phyloP scores from a whole-genome alignment of 2,888 invertebrate species.

The Tuberolachnus salignus region DNA sequence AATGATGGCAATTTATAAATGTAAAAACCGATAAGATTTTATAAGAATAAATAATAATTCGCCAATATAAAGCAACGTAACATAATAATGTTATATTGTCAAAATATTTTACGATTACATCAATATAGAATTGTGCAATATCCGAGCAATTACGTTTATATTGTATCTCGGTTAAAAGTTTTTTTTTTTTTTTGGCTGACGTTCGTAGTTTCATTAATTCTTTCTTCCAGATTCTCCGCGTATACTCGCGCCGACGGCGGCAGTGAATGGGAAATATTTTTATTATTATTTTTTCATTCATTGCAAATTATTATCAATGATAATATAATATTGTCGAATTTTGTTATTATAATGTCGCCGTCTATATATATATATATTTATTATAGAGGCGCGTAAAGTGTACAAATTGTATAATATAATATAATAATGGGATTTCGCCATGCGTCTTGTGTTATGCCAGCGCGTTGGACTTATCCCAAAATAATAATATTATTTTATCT shows the following conservation, averaged over 20 bases:
- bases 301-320: conserved; percentile 21
- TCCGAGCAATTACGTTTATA: too few species aligned
- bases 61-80: too few species aligned
- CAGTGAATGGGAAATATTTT: conserved; percentile 2
- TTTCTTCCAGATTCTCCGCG: neutral
- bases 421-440: conserved; percentile 17
- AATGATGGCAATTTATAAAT: too few species aligned
- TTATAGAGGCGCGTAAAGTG: neutral
- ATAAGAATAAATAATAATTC: too few species aligned
- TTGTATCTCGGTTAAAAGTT: too few species aligned
- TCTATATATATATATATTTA: neutral
- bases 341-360: neutral
- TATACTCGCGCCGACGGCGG: neutral
- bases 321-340: neutral
- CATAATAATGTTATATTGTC: too few species aligned
- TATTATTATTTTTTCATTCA: conserved; percentile 1
- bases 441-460: neutral
- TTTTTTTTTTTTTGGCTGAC: neutral
- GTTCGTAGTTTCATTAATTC: neutral
- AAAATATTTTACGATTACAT: too few species aligned
- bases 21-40: too few species aligned
- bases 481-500: conserved; percentile 10
- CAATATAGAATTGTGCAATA: too few species aligned
- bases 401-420: conserved; percentile 7
- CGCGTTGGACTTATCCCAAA: conserved; percentile 19